A percentile compares a stretch with the other conserved stretches of the same genome.
Conservation (phyloP, 1,140 invertebrate species). For the Babylonia areolata region DNA sequence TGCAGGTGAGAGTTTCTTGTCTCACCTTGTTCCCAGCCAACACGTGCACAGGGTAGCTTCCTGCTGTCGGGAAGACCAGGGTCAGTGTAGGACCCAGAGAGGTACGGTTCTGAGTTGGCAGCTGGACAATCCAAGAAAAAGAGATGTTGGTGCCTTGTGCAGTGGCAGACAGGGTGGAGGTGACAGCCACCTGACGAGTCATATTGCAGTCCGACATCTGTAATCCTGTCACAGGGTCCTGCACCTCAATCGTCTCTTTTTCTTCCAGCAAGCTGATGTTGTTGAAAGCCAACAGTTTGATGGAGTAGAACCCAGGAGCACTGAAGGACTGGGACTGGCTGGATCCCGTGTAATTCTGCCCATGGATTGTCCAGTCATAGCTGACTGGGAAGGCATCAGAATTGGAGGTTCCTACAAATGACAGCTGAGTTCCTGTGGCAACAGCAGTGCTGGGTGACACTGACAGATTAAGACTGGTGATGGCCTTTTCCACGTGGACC, state of each 20-base stretch:
- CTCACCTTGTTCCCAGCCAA: slow-evolving; percentile 39
- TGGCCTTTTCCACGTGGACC: slow-evolving; percentile 45
- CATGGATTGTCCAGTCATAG: slow-evolving; percentile 57
- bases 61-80: slow-evolving; percentile 39
- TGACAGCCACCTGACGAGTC: not conserved
- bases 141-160: slow-evolving; percentile 40
- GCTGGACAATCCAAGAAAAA: slow-evolving; percentile 40
- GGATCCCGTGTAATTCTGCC: not conserved
- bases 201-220: slow-evolving; percentile 31
- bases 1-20: slow-evolving; percentile 9
- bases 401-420: slow-evolving; percentile 48
- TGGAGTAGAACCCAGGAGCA: slow-evolving; percentile 28
- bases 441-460: slow-evolving; percentile 21
- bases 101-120: slow-evolving; percentile 37
- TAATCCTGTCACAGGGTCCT: slow-evolving; percentile 37
- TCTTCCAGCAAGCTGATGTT: slow-evolving; percentile 42
- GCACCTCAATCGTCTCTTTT: slow-evolving; percentile 15
- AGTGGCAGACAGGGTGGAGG: not conserved
- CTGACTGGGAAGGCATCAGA: slow-evolving; percentile 49
- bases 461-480: slow-evolving; percentile 42
- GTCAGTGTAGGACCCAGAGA: slow-evolving; percentile 36
- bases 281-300: slow-evolving; percentile 42
- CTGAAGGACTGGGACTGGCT: slow-evolving; percentile 26
- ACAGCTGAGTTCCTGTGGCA: slow-evolving; percentile 39
- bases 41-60: slow-evolving; percentile 34